Evolutionary conservation across 1,140 invertebrate species (phyloP).

Genomic region (Panagrolaimus sp.): DNA sequence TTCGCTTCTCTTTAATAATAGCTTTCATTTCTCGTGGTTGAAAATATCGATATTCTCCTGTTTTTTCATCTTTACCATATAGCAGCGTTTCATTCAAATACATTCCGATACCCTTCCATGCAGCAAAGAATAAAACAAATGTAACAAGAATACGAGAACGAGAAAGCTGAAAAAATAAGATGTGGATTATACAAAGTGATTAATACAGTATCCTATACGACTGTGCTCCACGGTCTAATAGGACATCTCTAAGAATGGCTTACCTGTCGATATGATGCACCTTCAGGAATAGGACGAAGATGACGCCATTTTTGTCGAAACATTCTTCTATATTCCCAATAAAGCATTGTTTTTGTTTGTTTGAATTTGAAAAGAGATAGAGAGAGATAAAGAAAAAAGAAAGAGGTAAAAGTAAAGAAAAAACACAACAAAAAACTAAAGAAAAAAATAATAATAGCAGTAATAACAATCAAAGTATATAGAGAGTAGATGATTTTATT

Average conservation of each 20-base stretch:
- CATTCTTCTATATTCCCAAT: constrained; percentile 37
- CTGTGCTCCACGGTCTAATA: no score
- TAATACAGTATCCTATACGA: no score
- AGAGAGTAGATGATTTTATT: background rate
- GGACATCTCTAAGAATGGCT: constrained; percentile 19
- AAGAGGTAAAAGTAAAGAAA: background rate
- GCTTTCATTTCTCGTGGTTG: background rate
- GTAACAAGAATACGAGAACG: constrained; percentile 32
- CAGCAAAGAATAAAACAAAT: constrained; percentile 43
- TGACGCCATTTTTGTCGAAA: constrained; percentile 36
- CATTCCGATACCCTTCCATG: constrained; percentile 38
- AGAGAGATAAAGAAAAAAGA: background rate
- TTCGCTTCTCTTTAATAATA: background rate
- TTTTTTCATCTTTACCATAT: constrained; percentile 32
- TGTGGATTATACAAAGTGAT: no score
- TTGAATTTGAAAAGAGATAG: background rate
- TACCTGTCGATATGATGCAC: background rate
- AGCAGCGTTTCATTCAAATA: constrained; percentile 38
- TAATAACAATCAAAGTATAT: background rate
- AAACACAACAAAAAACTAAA: background rate
- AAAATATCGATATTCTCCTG: constrained; percentile 21
- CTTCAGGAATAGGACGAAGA: constrained; percentile 16
- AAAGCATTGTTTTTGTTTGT: constrained; percentile 33
- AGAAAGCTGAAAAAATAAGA: constrained; percentile 36
- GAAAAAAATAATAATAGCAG: background rate